These are phyloP conservation scores for Enteromius radiatus DNA, from an alignment of 2,797 vertebrate genomes.

Conservation along the genomic window DNA sequence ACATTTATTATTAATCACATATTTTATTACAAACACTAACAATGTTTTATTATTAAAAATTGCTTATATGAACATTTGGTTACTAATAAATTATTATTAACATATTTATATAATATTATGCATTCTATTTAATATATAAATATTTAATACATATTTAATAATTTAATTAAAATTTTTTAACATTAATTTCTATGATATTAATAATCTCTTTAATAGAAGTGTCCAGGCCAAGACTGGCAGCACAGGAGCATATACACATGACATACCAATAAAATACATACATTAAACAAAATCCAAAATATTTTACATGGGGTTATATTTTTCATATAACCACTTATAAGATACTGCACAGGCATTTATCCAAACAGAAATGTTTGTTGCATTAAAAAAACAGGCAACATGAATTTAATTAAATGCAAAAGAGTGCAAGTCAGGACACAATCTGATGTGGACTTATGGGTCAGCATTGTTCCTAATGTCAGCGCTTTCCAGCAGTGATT, in stretches of 20 bases:
- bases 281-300: not conserved
- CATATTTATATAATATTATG: not conserved
- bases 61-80: not conserved
- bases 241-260: not conserved
- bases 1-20: not conserved
- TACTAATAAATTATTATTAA: not conserved
- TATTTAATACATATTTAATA: not conserved
- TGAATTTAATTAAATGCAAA: not conserved
- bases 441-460: constrained; percentile 21
- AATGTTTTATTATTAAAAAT: no score
- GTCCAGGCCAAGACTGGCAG: not conserved
- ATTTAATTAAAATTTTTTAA: not conserved
- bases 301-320: not conserved
- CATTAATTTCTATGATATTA: not conserved
- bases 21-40: no score
- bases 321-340: not conserved
- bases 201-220: not conserved
- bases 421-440: constrained; percentile 62
- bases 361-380: not conserved
- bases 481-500: constrained; percentile 38
- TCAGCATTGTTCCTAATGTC: constrained; percentile 32
- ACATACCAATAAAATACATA: not conserved
- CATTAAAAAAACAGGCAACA: not conserved
- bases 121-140: not conserved
- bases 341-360: not conserved